Percentiles rank a stretch among this genome's conserved stretches.
Evolutionary conservation across 92 coral and sea anemone species (phyloP).

Genomic region (Scolanthus callimorphus): DNA sequence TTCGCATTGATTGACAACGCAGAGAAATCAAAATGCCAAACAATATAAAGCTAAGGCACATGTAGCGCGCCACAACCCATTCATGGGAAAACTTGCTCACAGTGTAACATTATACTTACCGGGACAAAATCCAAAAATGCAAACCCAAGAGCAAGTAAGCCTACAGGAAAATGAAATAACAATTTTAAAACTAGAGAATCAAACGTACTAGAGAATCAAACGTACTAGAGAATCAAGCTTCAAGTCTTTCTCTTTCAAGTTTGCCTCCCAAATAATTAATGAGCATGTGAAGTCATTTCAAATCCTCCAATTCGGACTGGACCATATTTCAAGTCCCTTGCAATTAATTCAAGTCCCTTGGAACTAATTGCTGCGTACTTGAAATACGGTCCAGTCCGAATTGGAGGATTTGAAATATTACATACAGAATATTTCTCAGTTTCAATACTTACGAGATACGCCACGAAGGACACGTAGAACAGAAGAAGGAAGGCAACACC

Average conservation of each 20-base stretch:
- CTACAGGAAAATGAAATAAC: background rate
- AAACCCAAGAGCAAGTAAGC: constrained; percentile 90
- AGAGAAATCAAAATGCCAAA: background rate
- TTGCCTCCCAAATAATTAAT: too few species aligned
- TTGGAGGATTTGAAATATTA: too few species aligned
- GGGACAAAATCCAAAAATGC: constrained; percentile 72
- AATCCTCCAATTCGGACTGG: too few species aligned
- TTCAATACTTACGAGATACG: constrained; percentile 54
- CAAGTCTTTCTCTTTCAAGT: too few species aligned
- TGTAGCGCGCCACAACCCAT: background rate
- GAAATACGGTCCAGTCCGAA: too few species aligned
- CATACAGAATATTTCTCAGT: background rate
- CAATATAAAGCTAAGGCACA: background rate
- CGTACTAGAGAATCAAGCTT: background rate
- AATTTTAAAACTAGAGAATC: background rate
- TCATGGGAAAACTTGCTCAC: too few species aligned
- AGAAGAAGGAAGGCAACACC: constrained; percentile 47
- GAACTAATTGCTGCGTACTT: too few species aligned
- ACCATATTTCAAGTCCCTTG: too few species aligned
- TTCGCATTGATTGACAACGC: background rate
- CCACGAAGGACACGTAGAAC: constrained; percentile 62
- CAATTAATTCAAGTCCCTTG: too few species aligned
- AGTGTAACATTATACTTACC: constrained; percentile 63
- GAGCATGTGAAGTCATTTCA: too few species aligned
- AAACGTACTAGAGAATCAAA: background rate